phyloP scores from a whole-genome alignment of 2,888 invertebrate genomes.

The Ecdyonurus torrentis region DNA sequence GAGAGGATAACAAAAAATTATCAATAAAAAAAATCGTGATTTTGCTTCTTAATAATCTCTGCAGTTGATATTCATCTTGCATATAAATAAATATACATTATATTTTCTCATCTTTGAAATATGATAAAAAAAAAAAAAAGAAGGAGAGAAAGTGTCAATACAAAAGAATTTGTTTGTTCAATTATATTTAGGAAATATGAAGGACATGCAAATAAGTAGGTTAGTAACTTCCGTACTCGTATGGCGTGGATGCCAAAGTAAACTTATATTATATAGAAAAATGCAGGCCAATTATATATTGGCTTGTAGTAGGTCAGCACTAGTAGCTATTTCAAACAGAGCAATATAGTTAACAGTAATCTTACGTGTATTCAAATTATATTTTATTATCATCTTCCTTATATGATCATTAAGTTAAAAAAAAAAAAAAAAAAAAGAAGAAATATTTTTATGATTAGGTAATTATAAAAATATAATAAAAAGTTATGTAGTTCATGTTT shows the following conservation, averaged over 20 bases:
- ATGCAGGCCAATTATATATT: not conserved
- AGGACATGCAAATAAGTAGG: not conserved
- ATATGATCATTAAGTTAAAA: too few relatives aligned
- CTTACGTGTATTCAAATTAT: too few relatives aligned
- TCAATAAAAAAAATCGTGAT: not conserved
- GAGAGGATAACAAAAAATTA: not conserved
- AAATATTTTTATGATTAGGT: too few relatives aligned
- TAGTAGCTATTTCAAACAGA: not conserved
- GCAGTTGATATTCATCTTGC: not conserved
- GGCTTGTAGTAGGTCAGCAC: not conserved
- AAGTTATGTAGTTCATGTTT: too few relatives aligned
- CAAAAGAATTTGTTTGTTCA: not conserved
- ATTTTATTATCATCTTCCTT: too few relatives aligned
- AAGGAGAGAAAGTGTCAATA: not conserved
- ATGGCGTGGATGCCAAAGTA: not conserved
- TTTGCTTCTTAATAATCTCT: not conserved
- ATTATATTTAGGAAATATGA: not conserved
- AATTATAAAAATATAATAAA: too few relatives aligned
- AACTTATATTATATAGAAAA: not conserved
- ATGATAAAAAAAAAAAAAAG: not conserved
- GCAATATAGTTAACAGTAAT: not conserved
- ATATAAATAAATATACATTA: too few relatives aligned
- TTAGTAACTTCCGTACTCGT: not conserved
- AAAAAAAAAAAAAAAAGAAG: too few relatives aligned
- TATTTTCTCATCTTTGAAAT: too few relatives aligned